Percentiles rank a stretch among this genome's conserved stretches.
These are phyloP conservation scores for Drosophila yooni DNA, from an alignment of 2,888 invertebrate species.

Conservation along the genomic window DNA sequence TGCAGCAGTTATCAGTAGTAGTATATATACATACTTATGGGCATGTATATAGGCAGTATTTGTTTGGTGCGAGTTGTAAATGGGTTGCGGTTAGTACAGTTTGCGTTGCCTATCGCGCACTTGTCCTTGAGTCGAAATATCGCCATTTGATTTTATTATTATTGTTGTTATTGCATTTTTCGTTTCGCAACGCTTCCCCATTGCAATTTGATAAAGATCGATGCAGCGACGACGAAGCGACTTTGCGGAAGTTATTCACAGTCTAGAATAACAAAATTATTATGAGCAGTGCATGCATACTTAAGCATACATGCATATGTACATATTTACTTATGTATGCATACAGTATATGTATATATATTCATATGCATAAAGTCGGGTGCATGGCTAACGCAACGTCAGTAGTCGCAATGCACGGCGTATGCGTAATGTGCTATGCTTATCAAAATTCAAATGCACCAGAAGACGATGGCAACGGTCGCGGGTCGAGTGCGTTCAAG, in stretches of 20 bases:
- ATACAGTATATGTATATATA: neutral
- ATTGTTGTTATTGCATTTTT: slow-evolving; percentile 19
- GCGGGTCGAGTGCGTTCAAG: slow-evolving; percentile 79
- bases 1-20: slow-evolving; percentile 50
- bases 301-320: slow-evolving; percentile 15
- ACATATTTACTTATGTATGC: neutral
- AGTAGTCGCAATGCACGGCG: slow-evolving; percentile 47
- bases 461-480: slow-evolving; percentile 24
- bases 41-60: slow-evolving; percentile 45
- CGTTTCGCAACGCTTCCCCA: slow-evolving; percentile 67
- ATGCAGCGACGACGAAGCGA: slow-evolving; percentile 50
- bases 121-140: slow-evolving; percentile 70
- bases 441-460: slow-evolving; percentile 70
- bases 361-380: slow-evolving; percentile 1
- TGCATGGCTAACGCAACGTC: slow-evolving; percentile 7
- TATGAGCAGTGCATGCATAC: slow-evolving; percentile 60
- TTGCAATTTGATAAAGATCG: slow-evolving; percentile 79
- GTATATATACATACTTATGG: slow-evolving; percentile 7
- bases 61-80: slow-evolving; percentile 7
- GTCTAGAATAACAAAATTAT: slow-evolving; percentile 67
- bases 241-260: slow-evolving; percentile 61
- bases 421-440: slow-evolving; percentile 73
- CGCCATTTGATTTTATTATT: slow-evolving; percentile 45
- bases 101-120: slow-evolving; percentile 62
- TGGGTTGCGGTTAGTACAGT: slow-evolving; percentile 66